Evolutionary conservation across 2,797 vertebrate genomes (phyloP).

Genomic region (Loriculus beryllinus): DNA sequence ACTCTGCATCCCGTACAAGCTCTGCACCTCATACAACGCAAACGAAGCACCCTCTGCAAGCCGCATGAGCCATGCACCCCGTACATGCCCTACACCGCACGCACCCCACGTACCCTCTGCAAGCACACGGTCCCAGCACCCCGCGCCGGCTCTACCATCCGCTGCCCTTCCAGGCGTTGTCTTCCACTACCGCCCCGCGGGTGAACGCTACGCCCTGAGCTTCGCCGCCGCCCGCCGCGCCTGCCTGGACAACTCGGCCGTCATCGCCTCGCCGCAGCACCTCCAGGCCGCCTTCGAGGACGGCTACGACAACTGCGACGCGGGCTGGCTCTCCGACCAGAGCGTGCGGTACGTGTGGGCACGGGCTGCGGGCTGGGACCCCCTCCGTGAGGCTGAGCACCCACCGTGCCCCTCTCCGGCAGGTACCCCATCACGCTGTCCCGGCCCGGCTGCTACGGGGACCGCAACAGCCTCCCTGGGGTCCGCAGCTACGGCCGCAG

Average conservation of each 20-base stretch:
- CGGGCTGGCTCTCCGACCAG: conserved; percentile 92
- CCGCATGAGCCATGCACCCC: rapidly evolving
- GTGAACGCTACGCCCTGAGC: conserved; percentile 85
- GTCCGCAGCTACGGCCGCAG: conserved; percentile 91
- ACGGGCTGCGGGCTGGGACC: neutral
- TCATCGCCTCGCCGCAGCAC: conserved; percentile 84
- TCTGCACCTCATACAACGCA: too few species aligned
- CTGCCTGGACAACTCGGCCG: conserved; percentile 85
- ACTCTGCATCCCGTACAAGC: too few species aligned
- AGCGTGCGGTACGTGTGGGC: conserved; percentile 84
- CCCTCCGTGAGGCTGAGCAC: neutral
- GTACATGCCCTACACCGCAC: rapidly evolving
- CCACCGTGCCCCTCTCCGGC: neutral
- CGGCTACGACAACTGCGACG: conserved; percentile 94
- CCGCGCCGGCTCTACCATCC: neutral
- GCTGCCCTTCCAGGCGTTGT: conserved; percentile 81
- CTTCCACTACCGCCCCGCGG: conserved; percentile 91
- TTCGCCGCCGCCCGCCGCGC: conserved; percentile 84
- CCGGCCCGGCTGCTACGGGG: conserved; percentile 95
- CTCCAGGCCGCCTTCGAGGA: conserved; percentile 92
- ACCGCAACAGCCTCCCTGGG: conserved; percentile 90
- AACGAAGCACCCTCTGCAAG: rapidly evolving
- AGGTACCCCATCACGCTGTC: conserved; percentile 95
- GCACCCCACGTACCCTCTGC: neutral
- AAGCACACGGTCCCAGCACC: rapidly evolving